Evolutionary conservation across 53 echinoderm and acorn worm species (phyloP), one percentile per base, ranked within the genome.

Genomic region (Henricia sp.): DNA sequence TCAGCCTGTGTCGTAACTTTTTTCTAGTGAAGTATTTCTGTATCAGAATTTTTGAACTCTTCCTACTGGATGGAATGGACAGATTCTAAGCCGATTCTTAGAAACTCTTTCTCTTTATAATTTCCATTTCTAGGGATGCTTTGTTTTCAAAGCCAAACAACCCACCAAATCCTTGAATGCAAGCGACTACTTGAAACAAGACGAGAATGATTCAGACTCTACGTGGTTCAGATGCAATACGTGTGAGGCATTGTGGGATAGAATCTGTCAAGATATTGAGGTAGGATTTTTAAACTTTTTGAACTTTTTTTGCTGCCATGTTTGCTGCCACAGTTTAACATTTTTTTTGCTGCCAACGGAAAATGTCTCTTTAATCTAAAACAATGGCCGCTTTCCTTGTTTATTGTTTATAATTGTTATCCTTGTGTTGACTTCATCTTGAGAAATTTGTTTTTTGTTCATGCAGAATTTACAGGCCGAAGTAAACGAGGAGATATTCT

Each of bases 401-500:
- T n/a, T n/a, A n/a, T n/a, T n/a, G n/a, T 2, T 85, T 6, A 77
- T 3, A 2, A 37, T 77, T 42, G 23, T 11, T 33, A 41, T 62
- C 16, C 11, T 19, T 54, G 6, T 56, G 6, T 83, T 2, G 11
- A n/a, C n/a, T n/a, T n/a, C n/a, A n/a, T n/a, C n/a, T n/a, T n/a
- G n/a, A n/a, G n/a, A n/a, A n/a, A n/a, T n/a, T n/a, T n/a, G 6
- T 64, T 36, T 37, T 29, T 38, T 38, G 6, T 55, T 6, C n/a
- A 26, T 59, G 23, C 51, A 92, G 92, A 72, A 32, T 8, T 26
- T 89, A 33, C 85, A 93, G 82, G 48, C 91, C 21, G 88, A 93
- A 12, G 86, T 93, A 54, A 93, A 93, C 78, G 86, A 89, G 70
- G 88, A 89, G 40, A 82, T 96, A 6, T 93, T 96, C 58, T 83